Conservation (phyloP, 2,113 vertebrate species). For the Otis tarda region DNA sequence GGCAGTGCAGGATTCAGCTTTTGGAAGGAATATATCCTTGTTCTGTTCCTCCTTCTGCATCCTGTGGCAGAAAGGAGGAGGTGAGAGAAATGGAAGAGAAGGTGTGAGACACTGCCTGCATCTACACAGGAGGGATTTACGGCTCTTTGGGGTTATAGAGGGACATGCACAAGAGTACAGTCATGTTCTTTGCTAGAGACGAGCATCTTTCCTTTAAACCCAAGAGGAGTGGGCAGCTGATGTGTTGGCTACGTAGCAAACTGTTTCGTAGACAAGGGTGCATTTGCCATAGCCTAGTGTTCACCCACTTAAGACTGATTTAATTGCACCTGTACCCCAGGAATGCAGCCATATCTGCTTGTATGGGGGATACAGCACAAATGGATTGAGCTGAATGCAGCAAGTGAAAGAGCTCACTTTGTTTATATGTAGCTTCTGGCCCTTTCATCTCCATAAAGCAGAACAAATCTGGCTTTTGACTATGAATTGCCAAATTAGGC, state of each 20-base stretch:
- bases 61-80: neutral
- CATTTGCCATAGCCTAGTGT: neutral
- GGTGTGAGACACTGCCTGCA: neutral
- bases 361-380: neutral
- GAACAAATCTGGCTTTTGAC: slow-evolving; percentile 25
- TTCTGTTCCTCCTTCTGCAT: neutral
- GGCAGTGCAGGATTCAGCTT: neutral
- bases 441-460: slow-evolving; percentile 29
- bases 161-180: neutral
- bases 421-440: neutral
- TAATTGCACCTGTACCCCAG: neutral
- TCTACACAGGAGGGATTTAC: neutral
- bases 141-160: neutral
- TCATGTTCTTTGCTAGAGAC: neutral
- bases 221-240: neutral
- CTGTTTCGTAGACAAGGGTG: neutral
- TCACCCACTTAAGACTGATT: neutral
- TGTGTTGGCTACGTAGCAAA: neutral
- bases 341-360: neutral
- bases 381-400: neutral
- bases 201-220: neutral
- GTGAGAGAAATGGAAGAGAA: neutral
- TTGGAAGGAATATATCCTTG: neutral
- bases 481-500: neutral
- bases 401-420: neutral